Conservation (phyloP, 2,888 invertebrate genomes). For the Malthinus flaveolus region DNA sequence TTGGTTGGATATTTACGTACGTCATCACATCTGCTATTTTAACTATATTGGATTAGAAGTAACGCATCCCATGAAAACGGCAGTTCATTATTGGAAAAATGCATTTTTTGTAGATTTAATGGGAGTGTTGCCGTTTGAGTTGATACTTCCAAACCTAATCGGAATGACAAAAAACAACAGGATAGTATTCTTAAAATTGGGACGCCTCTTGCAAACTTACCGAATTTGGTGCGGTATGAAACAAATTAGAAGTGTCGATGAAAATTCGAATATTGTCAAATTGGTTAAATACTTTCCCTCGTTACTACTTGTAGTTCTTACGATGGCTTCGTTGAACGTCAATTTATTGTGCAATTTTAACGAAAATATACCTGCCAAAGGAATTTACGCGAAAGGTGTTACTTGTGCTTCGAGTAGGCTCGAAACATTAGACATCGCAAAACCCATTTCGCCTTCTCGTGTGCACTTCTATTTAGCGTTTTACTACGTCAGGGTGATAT, state of each 20-base stretch:
- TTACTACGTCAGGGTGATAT: slow-evolving; percentile 3
- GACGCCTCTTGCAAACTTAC: slow-evolving; percentile 30
- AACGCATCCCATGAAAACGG: slow-evolving; percentile 37
- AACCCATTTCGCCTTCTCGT: slow-evolving; percentile 10
- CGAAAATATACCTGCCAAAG: background rate
- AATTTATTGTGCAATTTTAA: slow-evolving; percentile 17
- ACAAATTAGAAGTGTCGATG: too few relatives aligned
- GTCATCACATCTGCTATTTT: slow-evolving; percentile 38
- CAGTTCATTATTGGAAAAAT: slow-evolving; percentile 36
- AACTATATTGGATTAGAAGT: slow-evolving; percentile 35
- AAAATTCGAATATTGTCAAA: too few relatives aligned
- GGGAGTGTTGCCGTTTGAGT: slow-evolving; percentile 34
- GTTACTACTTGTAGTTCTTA: slow-evolving; percentile 14
- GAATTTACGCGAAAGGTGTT: background rate
- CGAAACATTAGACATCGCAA: background rate
- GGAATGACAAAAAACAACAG: background rate
- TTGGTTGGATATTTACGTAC: slow-evolving; percentile 36
- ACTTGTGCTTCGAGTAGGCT: background rate
- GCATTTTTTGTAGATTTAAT: slow-evolving; percentile 36
- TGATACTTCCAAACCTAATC: background rate
- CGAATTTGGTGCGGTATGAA: slow-evolving; percentile 9
- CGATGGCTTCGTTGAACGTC: slow-evolving; percentile 11
- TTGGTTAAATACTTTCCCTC: slow-evolving; percentile 22
- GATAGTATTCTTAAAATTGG: slow-evolving; percentile 17
- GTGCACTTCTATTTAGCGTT: slow-evolving; percentile 9